A percentile compares a stretch with the other conserved stretches of the same genome.
These are phyloP conservation scores for Geophilus truncorum DNA, from an alignment of 2,888 invertebrate species.

Conservation along the genomic window DNA sequence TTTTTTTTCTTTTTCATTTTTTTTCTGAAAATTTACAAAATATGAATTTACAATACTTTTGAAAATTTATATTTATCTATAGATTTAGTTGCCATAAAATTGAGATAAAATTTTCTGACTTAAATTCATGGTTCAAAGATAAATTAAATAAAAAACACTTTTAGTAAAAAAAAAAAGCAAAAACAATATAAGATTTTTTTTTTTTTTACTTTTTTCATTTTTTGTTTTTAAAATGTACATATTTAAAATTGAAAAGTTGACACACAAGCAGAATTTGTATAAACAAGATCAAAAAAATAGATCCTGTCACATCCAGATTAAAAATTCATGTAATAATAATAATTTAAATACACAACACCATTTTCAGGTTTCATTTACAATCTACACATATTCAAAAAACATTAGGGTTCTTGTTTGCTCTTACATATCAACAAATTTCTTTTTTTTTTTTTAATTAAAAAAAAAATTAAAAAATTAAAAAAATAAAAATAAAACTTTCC, in stretches of 20 bases:
- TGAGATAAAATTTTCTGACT: not conserved
- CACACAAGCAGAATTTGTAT: not conserved
- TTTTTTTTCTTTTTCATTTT: too few relatives aligned
- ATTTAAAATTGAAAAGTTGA: not conserved
- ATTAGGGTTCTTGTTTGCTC: too few relatives aligned
- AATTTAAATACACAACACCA: not conserved
- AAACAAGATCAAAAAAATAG: not conserved
- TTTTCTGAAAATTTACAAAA: not conserved
- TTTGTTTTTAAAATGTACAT: not conserved
- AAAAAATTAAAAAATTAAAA: too few relatives aligned
- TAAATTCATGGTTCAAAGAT: not conserved
- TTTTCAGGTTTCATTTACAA: not conserved
- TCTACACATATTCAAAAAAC: not conserved
- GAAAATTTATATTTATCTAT: too few relatives aligned
- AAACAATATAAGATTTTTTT: not conserved
- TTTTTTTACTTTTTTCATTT: not conserved
- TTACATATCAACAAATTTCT: too few relatives aligned
- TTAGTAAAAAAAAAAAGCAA: not conserved
- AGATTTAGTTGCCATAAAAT: not conserved
- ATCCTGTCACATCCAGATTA: not conserved
- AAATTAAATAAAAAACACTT: not conserved
- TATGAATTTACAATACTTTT: not conserved
- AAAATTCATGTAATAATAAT: not conserved
- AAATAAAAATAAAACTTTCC: too few relatives aligned
- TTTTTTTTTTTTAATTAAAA: too few relatives aligned